Evolutionary conservation across 2,113 vertebrate species (phyloP), one percentile per base, ranked within the genome.

Genomic region (Abramis brama): DNA sequence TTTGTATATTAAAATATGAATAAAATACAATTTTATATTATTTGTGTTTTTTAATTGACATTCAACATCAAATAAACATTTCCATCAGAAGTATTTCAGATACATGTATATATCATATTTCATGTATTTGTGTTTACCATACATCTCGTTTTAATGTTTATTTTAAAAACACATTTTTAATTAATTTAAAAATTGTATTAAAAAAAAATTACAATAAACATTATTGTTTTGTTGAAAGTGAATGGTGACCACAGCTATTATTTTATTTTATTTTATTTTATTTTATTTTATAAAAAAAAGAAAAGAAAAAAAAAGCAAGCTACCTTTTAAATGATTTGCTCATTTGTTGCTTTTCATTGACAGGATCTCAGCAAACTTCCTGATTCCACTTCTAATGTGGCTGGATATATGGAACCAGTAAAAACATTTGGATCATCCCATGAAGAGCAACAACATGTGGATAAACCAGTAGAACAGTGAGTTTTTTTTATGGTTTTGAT

Each of bases 321-420:
- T 6, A 52, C 15, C 15, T 52, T 52, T 52, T 52, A 6, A 52
- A 52, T 9, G 7, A 57, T 57, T 57, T 7, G 55, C 55, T 57
- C 19, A 57, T 1, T 57, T 57, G 55, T 9, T 74, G 6, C 52
- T 10, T 15, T 10, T 43, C 60, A 66, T 81, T 83, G 30, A 43
- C 80, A 90, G 87, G 83, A 87, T 55, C 55, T 84, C 52, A 85
- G 73, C 57, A 87, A 86, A 76, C 70, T 25, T 5, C 76, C 86
- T 47, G 79, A 79, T 36, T 74, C 82, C 11, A 33, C 60, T 27
- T 19, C 86, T 5, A 5, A 19, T 36, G 74, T 70, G 7, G 68
- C 52, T 59, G 77, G 77, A 75, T 21, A 86, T 25, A 50, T 55
- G 39, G 80, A 83, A 45, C 86, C 88, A 66, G 43, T 66, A 43